Evolutionary conservation across 2,113 vertebrate genomes (phyloP).

Genomic region (Podarcis cretensis): DNA sequence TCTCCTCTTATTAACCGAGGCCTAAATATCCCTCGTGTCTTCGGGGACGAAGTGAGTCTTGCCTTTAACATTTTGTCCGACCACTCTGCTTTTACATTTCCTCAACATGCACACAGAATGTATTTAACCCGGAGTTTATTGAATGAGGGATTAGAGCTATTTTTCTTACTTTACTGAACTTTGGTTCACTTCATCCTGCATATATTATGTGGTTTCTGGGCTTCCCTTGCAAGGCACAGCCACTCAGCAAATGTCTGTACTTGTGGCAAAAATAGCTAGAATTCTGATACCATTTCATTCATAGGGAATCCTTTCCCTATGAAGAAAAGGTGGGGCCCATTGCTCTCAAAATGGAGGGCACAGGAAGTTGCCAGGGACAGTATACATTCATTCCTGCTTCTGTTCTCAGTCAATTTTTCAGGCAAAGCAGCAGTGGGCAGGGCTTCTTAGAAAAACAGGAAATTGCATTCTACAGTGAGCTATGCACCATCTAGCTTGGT

Average conservation of each 20-base stretch:
- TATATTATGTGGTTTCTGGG: constrained; percentile 72
- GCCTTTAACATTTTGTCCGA: constrained; percentile 62
- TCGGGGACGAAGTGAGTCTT: constrained; percentile 44
- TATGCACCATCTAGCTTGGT: too few species aligned
- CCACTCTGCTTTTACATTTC: constrained; percentile 69
- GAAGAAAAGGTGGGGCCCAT: constrained; percentile 68
- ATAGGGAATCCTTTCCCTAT: constrained; percentile 63
- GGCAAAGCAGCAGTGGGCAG: not conserved
- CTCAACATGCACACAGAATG: constrained; percentile 54
- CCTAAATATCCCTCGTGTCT: constrained; percentile 48
- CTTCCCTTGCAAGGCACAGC: constrained; percentile 74
- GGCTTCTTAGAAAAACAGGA: too few species aligned
- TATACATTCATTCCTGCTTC: not conserved
- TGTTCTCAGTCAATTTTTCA: too few species aligned
- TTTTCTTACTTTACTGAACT: constrained; percentile 79
- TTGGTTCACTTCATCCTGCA: constrained; percentile 74
- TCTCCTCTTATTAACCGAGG: constrained; percentile 28
- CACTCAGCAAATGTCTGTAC: constrained; percentile 67
- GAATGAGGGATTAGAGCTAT: constrained; percentile 80
- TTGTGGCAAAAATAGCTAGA: constrained; percentile 67
- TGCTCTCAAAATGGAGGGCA: not conserved
- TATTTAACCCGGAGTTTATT: constrained; percentile 71
- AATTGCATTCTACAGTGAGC: too few species aligned
- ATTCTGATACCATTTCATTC: constrained; percentile 66
- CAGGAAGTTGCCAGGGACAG: not conserved